These are phyloP conservation scores for Bursaphelenchus okinawaensis DNA, from an alignment of 2,888 invertebrate genomes.

Conservation along the genomic window DNA sequence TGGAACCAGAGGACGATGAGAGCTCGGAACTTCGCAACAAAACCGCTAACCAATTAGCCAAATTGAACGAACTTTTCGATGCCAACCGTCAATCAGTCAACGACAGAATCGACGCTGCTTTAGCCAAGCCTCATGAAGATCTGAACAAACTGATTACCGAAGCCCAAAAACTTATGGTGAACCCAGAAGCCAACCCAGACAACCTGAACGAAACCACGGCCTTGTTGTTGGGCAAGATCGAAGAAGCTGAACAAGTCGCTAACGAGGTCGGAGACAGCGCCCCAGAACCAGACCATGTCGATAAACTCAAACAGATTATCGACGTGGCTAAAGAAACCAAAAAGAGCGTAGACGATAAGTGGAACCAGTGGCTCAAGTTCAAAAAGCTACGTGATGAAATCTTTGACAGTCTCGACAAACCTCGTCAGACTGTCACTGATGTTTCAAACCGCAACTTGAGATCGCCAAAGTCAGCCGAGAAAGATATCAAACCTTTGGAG, in stretches of 20 bases:
- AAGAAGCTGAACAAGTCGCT: slow-evolving; percentile 13
- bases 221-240: background rate
- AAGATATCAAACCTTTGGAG: slow-evolving; percentile 31
- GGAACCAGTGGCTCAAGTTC: slow-evolving; percentile 9
- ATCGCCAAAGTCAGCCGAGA: background rate
- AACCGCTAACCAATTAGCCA: slow-evolving; percentile 10
- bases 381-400: background rate
- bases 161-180: slow-evolving; percentile 14
- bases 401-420: background rate
- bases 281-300: slow-evolving; percentile 5
- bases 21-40: slow-evolving; percentile 1
- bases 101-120: slow-evolving; percentile 16
- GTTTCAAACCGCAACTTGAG: background rate
- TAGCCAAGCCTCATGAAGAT: slow-evolving; percentile 15
- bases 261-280: background rate
- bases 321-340: slow-evolving; percentile 9
- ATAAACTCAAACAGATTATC: slow-evolving; percentile 10
- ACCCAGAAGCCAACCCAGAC: slow-evolving; percentile 17
- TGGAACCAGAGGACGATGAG: slow-evolving; percentile 10
- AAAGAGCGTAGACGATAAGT: background rate
- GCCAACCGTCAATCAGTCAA: slow-evolving; percentile 4
- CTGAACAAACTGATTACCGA: slow-evolving; percentile 5
- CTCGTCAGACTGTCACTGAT: background rate
- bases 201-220: slow-evolving; percentile 9
- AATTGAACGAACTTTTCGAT: slow-evolving; percentile 14